These are phyloP conservation scores for Aleadryas rufinucha DNA, from an alignment of 2,113 vertebrate genomes.

Conservation along the genomic window DNA sequence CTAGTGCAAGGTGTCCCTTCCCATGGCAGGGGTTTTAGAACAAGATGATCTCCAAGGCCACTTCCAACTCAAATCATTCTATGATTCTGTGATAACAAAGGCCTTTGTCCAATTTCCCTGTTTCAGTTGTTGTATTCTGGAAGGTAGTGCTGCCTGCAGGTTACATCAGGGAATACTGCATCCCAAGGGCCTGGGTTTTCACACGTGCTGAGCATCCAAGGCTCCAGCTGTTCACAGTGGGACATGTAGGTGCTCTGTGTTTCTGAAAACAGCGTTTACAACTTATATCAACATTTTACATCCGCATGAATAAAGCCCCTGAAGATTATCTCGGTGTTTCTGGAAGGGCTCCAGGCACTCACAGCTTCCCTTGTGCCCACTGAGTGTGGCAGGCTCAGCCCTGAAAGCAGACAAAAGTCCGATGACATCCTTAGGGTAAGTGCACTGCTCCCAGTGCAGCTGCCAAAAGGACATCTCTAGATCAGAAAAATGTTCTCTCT, in stretches of 20 bases:
- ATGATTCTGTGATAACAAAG: background rate
- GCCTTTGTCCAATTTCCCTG: background rate
- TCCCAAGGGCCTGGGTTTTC: background rate
- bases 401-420: background rate
- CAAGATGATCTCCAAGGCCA: background rate
- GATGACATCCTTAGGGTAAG: background rate
- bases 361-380: background rate
- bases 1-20: background rate
- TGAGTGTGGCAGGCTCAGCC: background rate
- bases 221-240: background rate
- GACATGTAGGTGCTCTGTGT: background rate
- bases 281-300: background rate
- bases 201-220: background rate
- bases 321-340: background rate
- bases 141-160: background rate
- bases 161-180: background rate
- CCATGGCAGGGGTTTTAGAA: background rate
- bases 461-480: background rate
- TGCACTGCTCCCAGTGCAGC: background rate
- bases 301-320: background rate
- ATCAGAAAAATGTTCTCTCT: background rate
- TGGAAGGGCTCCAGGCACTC: background rate
- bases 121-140: background rate
- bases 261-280: background rate
- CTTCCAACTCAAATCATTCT: background rate